A percentile compares a stretch with the other conserved stretches of the same genome.
Evolutionary conservation across 2,797 vertebrate genomes (phyloP).

Genomic region (Lepidocolaptes lacrymiger): DNA sequence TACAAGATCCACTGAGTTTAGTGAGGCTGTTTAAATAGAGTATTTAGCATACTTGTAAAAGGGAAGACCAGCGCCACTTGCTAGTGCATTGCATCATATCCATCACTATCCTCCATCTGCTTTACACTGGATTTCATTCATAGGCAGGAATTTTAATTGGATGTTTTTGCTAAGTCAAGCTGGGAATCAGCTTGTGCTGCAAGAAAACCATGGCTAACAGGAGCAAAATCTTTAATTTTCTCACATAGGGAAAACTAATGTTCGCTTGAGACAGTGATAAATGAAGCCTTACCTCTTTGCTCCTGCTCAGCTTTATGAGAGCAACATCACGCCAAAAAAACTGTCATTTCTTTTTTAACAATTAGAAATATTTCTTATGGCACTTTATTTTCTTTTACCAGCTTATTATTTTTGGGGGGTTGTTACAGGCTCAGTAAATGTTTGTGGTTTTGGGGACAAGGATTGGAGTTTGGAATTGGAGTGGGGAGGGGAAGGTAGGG

Average conservation of each 20-base stretch:
- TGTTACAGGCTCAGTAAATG: neutral
- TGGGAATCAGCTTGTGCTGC: neutral
- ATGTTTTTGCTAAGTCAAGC: conserved; percentile 7
- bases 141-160: conserved; percentile 6
- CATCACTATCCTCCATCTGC: neutral
- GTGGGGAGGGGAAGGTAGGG: too few relatives aligned
- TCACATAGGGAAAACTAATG: neutral
- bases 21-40: neutral
- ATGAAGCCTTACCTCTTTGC: neutral
- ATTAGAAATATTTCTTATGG: neutral
- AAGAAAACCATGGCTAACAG: neutral
- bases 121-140: conserved; percentile 11
- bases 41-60: neutral
- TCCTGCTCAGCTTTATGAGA: neutral
- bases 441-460: neutral
- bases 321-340: neutral
- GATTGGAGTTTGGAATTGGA: neutral
- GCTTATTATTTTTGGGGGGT: neutral
- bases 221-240: conserved; percentile 24
- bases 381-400: neutral
- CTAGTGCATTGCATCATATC: neutral
- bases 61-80: neutral
- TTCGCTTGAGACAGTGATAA: conserved; percentile 24
- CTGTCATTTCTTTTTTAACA: neutral
- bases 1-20: neutral